These are phyloP conservation scores for Atopsyche davidsoni DNA, from an alignment of 1,140 invertebrate genomes.

Conservation along the genomic window DNA sequence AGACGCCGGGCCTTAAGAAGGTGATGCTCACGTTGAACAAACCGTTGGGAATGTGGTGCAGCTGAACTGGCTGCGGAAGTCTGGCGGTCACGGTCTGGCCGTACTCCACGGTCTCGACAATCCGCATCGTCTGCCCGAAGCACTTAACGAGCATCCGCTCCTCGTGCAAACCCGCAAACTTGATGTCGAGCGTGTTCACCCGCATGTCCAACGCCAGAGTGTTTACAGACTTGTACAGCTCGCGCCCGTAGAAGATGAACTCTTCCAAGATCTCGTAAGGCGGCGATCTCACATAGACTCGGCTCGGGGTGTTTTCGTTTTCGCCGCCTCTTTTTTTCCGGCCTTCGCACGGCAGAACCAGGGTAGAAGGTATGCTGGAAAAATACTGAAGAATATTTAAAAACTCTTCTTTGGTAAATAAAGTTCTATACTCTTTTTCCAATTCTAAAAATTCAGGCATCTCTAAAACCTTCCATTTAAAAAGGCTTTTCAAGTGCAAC, in stretches of 20 bases:
- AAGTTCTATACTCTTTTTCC: neutral
- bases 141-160: slow-evolving; percentile 11
- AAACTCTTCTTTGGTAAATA: neutral
- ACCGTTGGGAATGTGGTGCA: neutral
- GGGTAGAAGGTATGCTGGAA: neutral
- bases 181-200: slow-evolving; percentile 4
- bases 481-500: neutral
- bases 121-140: neutral
- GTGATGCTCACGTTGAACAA: neutral
- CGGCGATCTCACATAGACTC: slow-evolving; percentile 12
- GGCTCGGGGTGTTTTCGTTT: slow-evolving; percentile 4
- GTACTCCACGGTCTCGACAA: neutral
- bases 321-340: neutral
- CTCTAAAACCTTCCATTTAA: neutral
- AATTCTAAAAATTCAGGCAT: neutral
- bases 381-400: neutral
- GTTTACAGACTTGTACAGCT: slow-evolving; percentile 1
- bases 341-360: neutral
- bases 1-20: slow-evolving; percentile 4
- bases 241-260: slow-evolving; percentile 12
- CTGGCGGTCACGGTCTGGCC: neutral
- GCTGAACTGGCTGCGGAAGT: neutral
- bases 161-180: slow-evolving; percentile 9
- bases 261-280: slow-evolving; percentile 19
- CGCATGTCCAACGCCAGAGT: slow-evolving; percentile 12